A percentile compares a stretch with the other conserved stretches of the same genome.
Conservation (phyloP, 2,888 invertebrate species). For the Trissoscelio sp. region DNA sequence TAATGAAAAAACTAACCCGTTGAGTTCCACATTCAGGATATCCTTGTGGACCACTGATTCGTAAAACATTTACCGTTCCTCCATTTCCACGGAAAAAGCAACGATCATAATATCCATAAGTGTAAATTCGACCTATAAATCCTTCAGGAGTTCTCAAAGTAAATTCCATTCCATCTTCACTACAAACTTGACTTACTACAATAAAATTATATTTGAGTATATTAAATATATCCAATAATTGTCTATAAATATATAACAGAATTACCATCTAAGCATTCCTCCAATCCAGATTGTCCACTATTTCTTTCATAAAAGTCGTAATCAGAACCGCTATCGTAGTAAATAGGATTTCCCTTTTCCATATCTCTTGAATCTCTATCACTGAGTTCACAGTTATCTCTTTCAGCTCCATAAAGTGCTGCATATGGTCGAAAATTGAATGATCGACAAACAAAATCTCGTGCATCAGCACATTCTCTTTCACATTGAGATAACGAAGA, state of each 20-base stretch:
- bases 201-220: slow-evolving; percentile 42
- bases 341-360: slow-evolving; percentile 92
- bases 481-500: slow-evolving; percentile 92
- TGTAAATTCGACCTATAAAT: slow-evolving; percentile 95
- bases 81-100: slow-evolving; percentile 97
- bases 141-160: slow-evolving; percentile 94
- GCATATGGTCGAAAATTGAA: slow-evolving; percentile 87
- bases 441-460: slow-evolving; percentile 87
- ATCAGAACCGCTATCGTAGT: slow-evolving; percentile 92
- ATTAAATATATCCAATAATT: not conserved
- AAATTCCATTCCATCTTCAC: slow-evolving; percentile 97
- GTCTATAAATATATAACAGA: slow-evolving; percentile 50
- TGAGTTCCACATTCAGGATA: slow-evolving; percentile 97
- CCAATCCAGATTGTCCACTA: slow-evolving; percentile 88
- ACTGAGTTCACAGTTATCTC: slow-evolving; percentile 95
- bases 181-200: slow-evolving; percentile 94
- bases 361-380: slow-evolving; percentile 93
- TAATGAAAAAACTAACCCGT: slow-evolving; percentile 83
- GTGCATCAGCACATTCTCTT: slow-evolving; percentile 91
- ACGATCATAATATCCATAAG: slow-evolving; percentile 94
- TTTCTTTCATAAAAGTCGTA: slow-evolving; percentile 94
- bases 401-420: slow-evolving; percentile 87
- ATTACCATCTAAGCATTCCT: slow-evolving; percentile 94
- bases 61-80: slow-evolving; percentile 91
- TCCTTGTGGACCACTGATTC: slow-evolving; percentile 95